Evolutionary conservation across 2,113 vertebrate species (phyloP).

Genomic region (Struthidea cinerea): DNA sequence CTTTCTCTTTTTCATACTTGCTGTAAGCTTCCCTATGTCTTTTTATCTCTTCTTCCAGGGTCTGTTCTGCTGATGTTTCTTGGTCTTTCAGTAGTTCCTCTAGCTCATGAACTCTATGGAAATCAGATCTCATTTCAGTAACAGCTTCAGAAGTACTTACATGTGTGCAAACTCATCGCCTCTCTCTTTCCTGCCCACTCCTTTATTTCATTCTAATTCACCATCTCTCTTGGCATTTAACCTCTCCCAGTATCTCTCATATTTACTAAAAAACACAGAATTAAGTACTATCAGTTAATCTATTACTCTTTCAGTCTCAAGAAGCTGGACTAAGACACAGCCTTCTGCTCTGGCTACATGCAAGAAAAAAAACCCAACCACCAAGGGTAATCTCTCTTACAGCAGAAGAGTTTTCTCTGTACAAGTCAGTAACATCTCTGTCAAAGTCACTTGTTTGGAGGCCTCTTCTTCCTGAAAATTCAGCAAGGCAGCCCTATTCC

Average conservation of each 20-base stretch:
- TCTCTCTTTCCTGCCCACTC: not conserved
- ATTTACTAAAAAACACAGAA: not conserved
- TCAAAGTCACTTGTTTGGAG: not conserved
- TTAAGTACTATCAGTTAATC: not conserved
- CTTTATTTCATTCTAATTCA: not conserved
- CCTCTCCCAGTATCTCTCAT: not conserved
- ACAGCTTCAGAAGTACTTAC: not conserved
- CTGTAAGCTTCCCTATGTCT: conserved; percentile 85
- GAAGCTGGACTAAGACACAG: not conserved
- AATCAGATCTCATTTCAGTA: not conserved
- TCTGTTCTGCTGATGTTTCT: conserved; percentile 85
- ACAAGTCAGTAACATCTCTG: not conserved
- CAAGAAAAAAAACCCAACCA: not conserved
- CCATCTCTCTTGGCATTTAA: not conserved
- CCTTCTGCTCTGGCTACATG: not conserved
- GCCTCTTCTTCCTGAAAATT: not conserved
- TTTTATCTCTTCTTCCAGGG: conserved; percentile 79
- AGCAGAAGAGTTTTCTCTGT: not conserved
- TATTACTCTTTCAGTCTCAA: not conserved
- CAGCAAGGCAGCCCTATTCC: not conserved
- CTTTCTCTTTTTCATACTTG: conserved; percentile 89
- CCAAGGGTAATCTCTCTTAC: not conserved
- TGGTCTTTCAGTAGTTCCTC: conserved; percentile 96
- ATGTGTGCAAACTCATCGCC: not conserved
- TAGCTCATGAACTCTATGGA: conserved; percentile 87